A percentile compares a stretch with the other conserved stretches of the same genome.
Conservation (phyloP, 2,888 invertebrate genomes). For the Macropis europaea region DNA sequence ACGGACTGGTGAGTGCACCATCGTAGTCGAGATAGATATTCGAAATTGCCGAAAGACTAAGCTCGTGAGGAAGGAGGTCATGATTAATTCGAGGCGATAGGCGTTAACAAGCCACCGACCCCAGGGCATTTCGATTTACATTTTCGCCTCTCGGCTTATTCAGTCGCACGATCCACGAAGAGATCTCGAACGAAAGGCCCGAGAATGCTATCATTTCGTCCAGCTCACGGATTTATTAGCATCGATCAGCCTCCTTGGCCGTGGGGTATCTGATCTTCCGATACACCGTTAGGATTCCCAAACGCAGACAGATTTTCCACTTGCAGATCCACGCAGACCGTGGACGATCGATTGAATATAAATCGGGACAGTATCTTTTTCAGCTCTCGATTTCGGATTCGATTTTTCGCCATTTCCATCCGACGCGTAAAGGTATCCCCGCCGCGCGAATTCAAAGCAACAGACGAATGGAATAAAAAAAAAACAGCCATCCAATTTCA, state of each 20-base stretch:
- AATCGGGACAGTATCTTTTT: too few relatives aligned
- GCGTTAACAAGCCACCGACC: conserved; percentile 56
- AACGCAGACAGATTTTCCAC: conserved; percentile 2
- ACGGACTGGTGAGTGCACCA: background rate
- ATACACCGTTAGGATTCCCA: conserved; percentile 7
- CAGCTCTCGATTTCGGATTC: too few relatives aligned
- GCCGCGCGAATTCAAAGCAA: too few relatives aligned
- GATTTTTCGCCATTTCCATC: too few relatives aligned
- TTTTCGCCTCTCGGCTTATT: conserved; percentile 35
- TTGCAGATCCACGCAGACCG: too few relatives aligned
- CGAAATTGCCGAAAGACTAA: conserved; percentile 13
- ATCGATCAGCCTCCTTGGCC: conserved; percentile 35
- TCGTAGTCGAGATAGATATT: background rate
- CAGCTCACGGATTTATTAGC: conserved; percentile 31
- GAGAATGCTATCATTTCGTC: conserved; percentile 24
- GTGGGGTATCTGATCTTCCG: conserved; percentile 30
- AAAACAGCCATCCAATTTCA: background rate
- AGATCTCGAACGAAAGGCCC: conserved; percentile 26
- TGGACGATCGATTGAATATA: too few relatives aligned
- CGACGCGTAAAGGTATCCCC: too few relatives aligned
- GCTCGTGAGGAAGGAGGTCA: conserved; percentile 37
- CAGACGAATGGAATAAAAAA: too few relatives aligned
- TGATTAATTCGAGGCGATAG: conserved; percentile 60
- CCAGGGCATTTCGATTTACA: conserved; percentile 51
- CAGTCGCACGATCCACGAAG: conserved; percentile 6